These are phyloP conservation scores for Tetragnatha montana DNA, from an alignment of 2,888 invertebrate species.

Conservation along the genomic window DNA sequence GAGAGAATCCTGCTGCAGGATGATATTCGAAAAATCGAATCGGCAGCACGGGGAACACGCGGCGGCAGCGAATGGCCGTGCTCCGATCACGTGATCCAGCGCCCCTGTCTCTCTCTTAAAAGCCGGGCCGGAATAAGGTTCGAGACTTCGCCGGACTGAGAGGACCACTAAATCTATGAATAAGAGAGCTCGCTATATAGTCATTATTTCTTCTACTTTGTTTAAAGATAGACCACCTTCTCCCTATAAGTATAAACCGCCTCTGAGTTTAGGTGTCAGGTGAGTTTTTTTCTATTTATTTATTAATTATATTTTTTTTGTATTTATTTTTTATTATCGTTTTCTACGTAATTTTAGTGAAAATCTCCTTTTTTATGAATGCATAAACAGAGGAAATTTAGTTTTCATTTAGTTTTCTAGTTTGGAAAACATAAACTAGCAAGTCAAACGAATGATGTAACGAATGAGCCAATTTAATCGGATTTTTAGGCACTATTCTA, in stretches of 20 bases:
- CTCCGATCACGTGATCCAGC: constrained; percentile 67
- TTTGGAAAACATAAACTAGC: too few species aligned
- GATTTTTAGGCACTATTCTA: too few species aligned
- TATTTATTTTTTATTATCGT: not conserved
- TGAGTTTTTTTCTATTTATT: constrained; percentile 10
- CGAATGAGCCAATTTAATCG: too few species aligned
- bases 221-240: constrained; percentile 69
- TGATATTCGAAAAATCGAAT: constrained; percentile 56
- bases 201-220: constrained; percentile 67
- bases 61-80: constrained; percentile 49
- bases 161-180: constrained; percentile 62
- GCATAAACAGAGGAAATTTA: not conserved
- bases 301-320: not conserved
- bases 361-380: too few species aligned
- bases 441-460: too few species aligned
- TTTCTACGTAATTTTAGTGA: not conserved
- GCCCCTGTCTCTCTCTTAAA: constrained; percentile 22
- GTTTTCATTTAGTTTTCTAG: too few species aligned
- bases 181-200: constrained; percentile 51
- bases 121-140: constrained; percentile 28
- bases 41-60: constrained; percentile 40
- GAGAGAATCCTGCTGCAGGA: not conserved
- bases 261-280: constrained; percentile 66
- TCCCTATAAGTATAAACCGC: constrained; percentile 66
- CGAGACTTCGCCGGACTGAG: constrained; percentile 12